Evolutionary conservation across 2,888 invertebrate species (phyloP), one percentile per base, ranked within the genome.

Genomic region (Dendrolimus houi): DNA sequence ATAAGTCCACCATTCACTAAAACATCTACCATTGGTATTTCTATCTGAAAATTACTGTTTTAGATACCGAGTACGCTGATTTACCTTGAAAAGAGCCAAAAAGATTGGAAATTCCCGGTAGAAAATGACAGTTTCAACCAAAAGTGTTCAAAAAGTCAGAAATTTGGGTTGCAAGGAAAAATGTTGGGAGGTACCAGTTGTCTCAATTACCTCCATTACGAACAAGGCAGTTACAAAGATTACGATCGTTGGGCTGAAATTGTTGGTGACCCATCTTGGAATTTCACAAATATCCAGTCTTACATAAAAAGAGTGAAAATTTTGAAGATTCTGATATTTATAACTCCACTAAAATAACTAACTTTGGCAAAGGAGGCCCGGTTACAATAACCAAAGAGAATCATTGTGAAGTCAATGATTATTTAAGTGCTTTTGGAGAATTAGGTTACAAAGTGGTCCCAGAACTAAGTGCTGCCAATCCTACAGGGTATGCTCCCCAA

Each of bases 401-500:
- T 12, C 47, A 47, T 47, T 47, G 12, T 47, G 9, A 10, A 12
- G 47, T 47, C 47, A 47, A 47, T 29, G 61, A 63, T 41, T 63
- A 64, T 55, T 54, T 63, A 17, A 53, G n/a, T 13, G 59, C 56
- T 2, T 63, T 64, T 53, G 41, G 54, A 57, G 83, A 88, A 66
- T 64, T 86, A 60, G 92, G 92, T 0, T 77, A 73, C 52, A 58
- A 67, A 3, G 60, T 68, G 3, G 54, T 79, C 40, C 75, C 83
- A 57, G 79, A 87, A 57, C 54, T 68, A 1, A 78, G 88, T 63
- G 87, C 85, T 1, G 64, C 70, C 52, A 67, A 78, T 2, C 83
- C 77, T 62, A 70, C 84, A 10, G 92, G 91, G 8, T 85, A 85
- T 56, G 81, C 85, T 0, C 78, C 81, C 53, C 72, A 83, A 1